A percentile compares a stretch with the other conserved stretches of the same genome.
phyloP scores from a whole-genome alignment of 2,113 vertebrate genomes.

The Lanius collurio region DNA sequence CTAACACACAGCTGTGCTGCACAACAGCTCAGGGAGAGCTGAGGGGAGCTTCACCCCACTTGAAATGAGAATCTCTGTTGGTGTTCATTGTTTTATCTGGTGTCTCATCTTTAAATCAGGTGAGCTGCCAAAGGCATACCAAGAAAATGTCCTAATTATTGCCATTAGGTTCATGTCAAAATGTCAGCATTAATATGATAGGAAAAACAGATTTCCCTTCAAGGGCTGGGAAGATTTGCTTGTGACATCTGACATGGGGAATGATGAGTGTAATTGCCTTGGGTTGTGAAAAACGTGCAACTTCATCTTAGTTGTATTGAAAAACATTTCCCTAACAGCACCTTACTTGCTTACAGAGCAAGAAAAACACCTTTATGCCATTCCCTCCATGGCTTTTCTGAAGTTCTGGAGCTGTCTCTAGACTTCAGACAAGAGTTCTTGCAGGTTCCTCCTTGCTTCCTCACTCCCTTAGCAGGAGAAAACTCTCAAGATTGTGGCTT shows the following conservation, averaged over 20 bases:
- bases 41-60: background rate
- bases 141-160: background rate
- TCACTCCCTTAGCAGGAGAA: background rate
- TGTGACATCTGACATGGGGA: background rate
- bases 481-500: background rate
- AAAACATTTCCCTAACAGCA: background rate
- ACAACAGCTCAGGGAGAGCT: background rate
- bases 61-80: background rate
- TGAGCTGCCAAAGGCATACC: background rate
- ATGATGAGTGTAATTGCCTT: background rate
- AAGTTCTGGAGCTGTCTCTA: background rate
- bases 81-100: background rate
- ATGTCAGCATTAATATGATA: background rate
- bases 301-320: background rate
- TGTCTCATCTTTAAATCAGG: background rate
- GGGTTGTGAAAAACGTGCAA: background rate
- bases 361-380: background rate
- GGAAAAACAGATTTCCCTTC: background rate
- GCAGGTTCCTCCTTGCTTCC: background rate
- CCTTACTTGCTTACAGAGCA: background rate
- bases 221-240: background rate
- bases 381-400: background rate
- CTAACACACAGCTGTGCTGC: background rate
- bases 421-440: background rate
- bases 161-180: background rate